A percentile compares a stretch with the other conserved stretches of the same genome.
These are phyloP conservation scores for Tetranychus piercei DNA, from an alignment of 2,888 invertebrate genomes.

Conservation along the genomic window DNA sequence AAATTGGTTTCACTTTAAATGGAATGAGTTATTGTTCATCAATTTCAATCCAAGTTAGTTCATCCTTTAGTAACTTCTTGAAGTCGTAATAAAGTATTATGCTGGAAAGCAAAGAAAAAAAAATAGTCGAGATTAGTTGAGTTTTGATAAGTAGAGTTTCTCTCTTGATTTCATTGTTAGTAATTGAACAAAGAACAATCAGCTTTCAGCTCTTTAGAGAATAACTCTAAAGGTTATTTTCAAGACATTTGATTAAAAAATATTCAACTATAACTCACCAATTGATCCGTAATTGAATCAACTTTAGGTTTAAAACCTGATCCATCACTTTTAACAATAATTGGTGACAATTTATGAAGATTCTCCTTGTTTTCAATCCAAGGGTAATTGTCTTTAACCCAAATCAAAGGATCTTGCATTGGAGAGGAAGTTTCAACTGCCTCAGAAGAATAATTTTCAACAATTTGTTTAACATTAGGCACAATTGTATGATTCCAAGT, in stretches of 20 bases:
- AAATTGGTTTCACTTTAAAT: too few relatives aligned
- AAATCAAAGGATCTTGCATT: neutral
- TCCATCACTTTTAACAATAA: neutral
- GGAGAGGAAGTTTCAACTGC: neutral
- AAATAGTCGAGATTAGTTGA: too few relatives aligned
- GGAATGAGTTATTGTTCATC: too few relatives aligned
- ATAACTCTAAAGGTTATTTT: too few relatives aligned
- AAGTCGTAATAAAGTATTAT: neutral
- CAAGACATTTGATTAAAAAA: neutral
- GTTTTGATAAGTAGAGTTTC: too few relatives aligned
- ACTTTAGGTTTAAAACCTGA: neutral
- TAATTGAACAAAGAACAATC: too few relatives aligned
- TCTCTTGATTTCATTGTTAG: too few relatives aligned
- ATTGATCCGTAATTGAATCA: slow-evolving; percentile 1
- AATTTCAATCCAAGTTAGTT: neutral
- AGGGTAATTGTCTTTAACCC: neutral
- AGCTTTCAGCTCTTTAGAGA: too few relatives aligned
- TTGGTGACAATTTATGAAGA: neutral
- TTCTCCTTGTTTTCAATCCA: neutral
- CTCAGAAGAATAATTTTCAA: neutral
- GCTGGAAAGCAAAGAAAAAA: neutral
- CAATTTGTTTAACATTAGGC: slow-evolving; percentile 36
- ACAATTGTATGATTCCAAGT: slow-evolving; percentile 95
- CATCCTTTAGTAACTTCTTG: neutral
- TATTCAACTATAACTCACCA: neutral